Percentiles rank a stretch among this genome's conserved stretches.
phyloP scores from a whole-genome alignment of 1,140 invertebrate species.

The Campoletis sonorensis region DNA sequence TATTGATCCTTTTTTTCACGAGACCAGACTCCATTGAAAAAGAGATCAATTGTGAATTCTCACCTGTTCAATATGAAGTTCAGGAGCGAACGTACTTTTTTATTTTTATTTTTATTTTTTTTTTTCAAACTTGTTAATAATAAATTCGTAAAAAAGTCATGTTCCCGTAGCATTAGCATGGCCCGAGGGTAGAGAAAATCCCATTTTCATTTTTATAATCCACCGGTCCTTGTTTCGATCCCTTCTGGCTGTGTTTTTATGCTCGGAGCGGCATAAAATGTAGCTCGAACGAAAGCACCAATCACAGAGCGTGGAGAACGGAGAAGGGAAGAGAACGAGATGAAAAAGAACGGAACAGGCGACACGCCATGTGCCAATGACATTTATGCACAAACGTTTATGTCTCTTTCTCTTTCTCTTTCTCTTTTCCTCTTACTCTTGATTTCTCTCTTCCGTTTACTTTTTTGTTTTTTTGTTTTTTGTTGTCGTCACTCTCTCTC shows the following conservation, averaged over 20 bases:
- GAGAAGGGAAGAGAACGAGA: not conserved
- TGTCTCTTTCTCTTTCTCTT: too few species aligned
- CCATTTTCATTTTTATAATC: slow-evolving; percentile 23
- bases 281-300: not conserved
- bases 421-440: too few species aligned
- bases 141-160: slow-evolving; percentile 1
- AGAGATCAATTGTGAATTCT: too few species aligned
- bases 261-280: slow-evolving; percentile 30
- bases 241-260: slow-evolving; percentile 17
- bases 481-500: not conserved
- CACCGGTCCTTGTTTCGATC: slow-evolving; percentile 23
- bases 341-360: slow-evolving; percentile 13
- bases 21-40: too few species aligned
- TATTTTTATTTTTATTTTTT: too few species aligned
- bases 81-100: too few species aligned
- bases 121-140: too few species aligned
- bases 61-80: too few species aligned
- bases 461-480: not conserved
- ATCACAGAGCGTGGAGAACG: not conserved
- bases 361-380: slow-evolving; percentile 24
- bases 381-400: slow-evolving; percentile 23
- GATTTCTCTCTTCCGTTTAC: too few species aligned
- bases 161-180: slow-evolving; percentile 12
- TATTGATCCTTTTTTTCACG: too few species aligned
- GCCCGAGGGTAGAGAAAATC: slow-evolving; percentile 3